phyloP scores from a whole-genome alignment of 2,888 invertebrate species.

The Epicampocera succincta region DNA sequence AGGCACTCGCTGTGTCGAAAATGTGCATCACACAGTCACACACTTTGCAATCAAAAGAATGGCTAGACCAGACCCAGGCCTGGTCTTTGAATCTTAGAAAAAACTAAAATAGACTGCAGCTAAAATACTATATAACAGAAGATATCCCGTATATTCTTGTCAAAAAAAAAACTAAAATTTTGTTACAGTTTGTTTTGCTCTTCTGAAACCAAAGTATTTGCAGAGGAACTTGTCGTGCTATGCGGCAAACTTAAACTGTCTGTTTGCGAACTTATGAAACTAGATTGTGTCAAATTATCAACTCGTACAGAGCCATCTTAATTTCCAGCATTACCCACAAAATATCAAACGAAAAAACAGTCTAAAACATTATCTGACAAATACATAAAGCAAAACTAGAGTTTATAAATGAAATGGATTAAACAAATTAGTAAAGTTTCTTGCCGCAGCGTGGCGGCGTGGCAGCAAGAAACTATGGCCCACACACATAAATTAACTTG shows the following conservation, averaged over 20 bases:
- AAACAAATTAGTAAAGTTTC: constrained; percentile 65
- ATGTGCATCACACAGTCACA: too few species aligned
- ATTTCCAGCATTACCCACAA: not conserved
- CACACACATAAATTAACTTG: constrained; percentile 4
- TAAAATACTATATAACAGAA: too few species aligned
- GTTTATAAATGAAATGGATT: constrained; percentile 67
- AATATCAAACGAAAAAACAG: constrained; percentile 11
- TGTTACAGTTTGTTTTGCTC: too few species aligned
- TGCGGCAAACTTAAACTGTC: not conserved
- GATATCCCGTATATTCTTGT: too few species aligned
- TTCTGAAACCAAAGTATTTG: too few species aligned
- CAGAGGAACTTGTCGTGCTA: not conserved
- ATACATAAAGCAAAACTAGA: constrained; percentile 40
- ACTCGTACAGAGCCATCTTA: not conserved
- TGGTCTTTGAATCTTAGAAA: too few species aligned
- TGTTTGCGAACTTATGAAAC: constrained; percentile 33
- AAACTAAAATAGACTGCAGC: too few species aligned
- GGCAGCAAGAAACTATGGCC: constrained; percentile 18
- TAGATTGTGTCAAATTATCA: constrained; percentile 50
- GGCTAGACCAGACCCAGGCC: too few species aligned
- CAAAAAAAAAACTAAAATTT: too few species aligned
- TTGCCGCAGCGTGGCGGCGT: constrained; percentile 21
- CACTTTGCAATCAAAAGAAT: too few species aligned
- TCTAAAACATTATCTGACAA: constrained; percentile 37
- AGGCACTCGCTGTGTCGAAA: too few species aligned